phyloP scores from a whole-genome alignment of 2,888 invertebrate genomes.

The Calephelis perditalis region DNA sequence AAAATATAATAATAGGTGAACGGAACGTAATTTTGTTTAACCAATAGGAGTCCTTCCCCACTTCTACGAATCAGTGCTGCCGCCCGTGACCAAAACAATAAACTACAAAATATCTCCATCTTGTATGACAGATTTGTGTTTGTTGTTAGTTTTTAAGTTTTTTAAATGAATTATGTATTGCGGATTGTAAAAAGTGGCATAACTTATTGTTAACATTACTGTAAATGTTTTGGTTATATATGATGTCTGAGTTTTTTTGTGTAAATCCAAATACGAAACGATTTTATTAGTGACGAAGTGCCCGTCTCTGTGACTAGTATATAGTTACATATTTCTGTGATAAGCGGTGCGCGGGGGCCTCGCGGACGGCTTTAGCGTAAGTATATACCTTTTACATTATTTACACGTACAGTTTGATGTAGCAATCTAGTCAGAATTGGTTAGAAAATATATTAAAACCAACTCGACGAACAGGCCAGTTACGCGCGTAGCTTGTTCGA shows the following conservation, averaged over 20 bases:
- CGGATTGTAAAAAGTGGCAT: conserved; percentile 48
- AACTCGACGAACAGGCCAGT: conserved; percentile 44
- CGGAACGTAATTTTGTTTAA: conserved; percentile 45
- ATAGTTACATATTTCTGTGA: conserved; percentile 79
- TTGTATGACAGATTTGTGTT: conserved; percentile 82
- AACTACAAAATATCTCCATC: conserved; percentile 81
- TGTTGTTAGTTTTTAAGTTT: conserved; percentile 72
- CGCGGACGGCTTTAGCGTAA: conserved; percentile 67
- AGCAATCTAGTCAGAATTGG: conserved; percentile 56
- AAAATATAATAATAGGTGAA: conserved; percentile 26
- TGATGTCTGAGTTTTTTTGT: conserved; percentile 37
- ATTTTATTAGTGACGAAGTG: conserved; percentile 71
- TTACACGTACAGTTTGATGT: conserved; percentile 44
- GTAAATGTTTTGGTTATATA: conserved; percentile 36
- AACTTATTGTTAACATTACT: conserved; percentile 39
- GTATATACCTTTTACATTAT: conserved; percentile 53
- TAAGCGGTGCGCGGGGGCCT: conserved; percentile 74
- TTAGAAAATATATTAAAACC: conserved; percentile 62
- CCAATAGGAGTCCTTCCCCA: conserved; percentile 52
- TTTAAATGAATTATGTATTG: conserved; percentile 54
- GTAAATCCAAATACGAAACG: conserved; percentile 43
- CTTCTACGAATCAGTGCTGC: conserved; percentile 60
- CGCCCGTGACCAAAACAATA: conserved; percentile 61
- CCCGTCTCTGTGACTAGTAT: conserved; percentile 70
- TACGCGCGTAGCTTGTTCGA: conserved; percentile 62